A percentile compares a stretch with the other conserved stretches of the same genome.
Conservation (phyloP, 2,888 invertebrate genomes). For the Leptogaster cylindrica region DNA sequence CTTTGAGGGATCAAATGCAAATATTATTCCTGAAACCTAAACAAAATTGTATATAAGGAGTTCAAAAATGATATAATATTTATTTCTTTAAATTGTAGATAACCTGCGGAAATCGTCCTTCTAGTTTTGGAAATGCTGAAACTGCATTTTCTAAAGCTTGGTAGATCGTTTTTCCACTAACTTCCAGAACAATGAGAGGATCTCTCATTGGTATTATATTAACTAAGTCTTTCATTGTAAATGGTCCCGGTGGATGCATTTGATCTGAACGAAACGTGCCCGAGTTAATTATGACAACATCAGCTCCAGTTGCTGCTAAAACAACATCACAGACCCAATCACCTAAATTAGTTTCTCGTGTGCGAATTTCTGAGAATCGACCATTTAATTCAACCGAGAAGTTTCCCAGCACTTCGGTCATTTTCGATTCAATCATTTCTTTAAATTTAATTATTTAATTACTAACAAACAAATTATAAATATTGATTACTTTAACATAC, state of each 20-base stretch:
- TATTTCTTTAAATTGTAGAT: background rate
- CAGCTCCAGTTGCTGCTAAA: conserved; percentile 83
- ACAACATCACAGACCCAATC: conserved; percentile 85
- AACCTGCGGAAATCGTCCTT: conserved; percentile 86
- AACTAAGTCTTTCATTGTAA: conserved; percentile 82
- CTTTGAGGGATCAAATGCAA: conserved; percentile 76
- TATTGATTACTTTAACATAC: too few species aligned
- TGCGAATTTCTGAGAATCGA: conserved; percentile 78
- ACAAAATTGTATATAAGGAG: background rate
- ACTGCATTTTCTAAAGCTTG: conserved; percentile 84
- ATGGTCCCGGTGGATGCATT: conserved; percentile 79
- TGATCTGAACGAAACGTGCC: conserved; percentile 64
- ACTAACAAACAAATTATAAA: too few species aligned
- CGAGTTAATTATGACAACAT: conserved; percentile 84
- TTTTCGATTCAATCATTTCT: conserved; percentile 82
- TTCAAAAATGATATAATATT: background rate
- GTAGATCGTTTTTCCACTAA: conserved; percentile 73
- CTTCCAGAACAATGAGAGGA: conserved; percentile 77
- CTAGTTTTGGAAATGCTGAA: conserved; percentile 82
- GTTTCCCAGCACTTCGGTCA: conserved; percentile 82
- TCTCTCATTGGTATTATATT: conserved; percentile 87
- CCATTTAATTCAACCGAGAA: conserved; percentile 89
- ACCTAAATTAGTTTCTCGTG: conserved; percentile 87
- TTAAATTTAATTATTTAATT: too few species aligned
- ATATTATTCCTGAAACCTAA: conserved; percentile 75